Percentiles rank a stretch among this genome's conserved stretches.
phyloP scores from a whole-genome alignment of 1,140 invertebrate species.

The Aleiodes sp. region DNA sequence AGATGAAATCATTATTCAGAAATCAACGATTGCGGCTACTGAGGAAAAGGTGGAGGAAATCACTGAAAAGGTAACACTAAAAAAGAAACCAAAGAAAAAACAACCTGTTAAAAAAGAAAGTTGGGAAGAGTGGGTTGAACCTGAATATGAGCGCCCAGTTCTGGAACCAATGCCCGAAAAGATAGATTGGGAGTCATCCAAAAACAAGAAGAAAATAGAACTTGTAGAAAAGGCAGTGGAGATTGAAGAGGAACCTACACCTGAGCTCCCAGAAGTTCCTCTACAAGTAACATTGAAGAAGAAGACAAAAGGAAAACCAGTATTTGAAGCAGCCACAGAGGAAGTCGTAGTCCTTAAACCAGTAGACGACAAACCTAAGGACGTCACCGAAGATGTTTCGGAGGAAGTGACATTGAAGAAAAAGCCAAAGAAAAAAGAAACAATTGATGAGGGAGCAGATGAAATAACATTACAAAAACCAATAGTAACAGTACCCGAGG shows the following conservation, averaged over 20 bases:
- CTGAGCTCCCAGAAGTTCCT: conserved; percentile 41
- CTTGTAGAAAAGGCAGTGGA: conserved; percentile 21
- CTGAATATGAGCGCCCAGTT: no score
- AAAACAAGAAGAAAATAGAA: conserved; percentile 56
- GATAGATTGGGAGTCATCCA: conserved; percentile 56
- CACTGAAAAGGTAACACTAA: conserved; percentile 56
- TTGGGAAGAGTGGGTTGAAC: no score
- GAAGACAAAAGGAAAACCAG: conserved; percentile 55
- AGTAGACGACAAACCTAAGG: not conserved
- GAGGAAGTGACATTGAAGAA: conserved; percentile 46
- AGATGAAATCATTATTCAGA: conserved; percentile 46
- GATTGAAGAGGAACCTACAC: not conserved
- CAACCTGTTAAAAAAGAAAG: conserved; percentile 61
- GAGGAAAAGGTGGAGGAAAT: conserved; percentile 46
- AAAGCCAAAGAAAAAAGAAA: conserved; percentile 58
- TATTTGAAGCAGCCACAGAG: no score
- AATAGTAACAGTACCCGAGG: conserved; percentile 50
- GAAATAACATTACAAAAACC: conserved; percentile 45
- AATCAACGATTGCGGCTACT: conserved; percentile 50
- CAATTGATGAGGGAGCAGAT: conserved; percentile 43
- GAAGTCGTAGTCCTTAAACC: conserved; percentile 41
- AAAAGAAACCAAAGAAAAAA: conserved; percentile 62
- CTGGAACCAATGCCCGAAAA: conserved; percentile 63
- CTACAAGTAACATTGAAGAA: conserved; percentile 39
- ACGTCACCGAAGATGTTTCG: not conserved